These are phyloP conservation scores for Pandemis corylana DNA, from an alignment of 2,888 invertebrate genomes.

Conservation along the genomic window DNA sequence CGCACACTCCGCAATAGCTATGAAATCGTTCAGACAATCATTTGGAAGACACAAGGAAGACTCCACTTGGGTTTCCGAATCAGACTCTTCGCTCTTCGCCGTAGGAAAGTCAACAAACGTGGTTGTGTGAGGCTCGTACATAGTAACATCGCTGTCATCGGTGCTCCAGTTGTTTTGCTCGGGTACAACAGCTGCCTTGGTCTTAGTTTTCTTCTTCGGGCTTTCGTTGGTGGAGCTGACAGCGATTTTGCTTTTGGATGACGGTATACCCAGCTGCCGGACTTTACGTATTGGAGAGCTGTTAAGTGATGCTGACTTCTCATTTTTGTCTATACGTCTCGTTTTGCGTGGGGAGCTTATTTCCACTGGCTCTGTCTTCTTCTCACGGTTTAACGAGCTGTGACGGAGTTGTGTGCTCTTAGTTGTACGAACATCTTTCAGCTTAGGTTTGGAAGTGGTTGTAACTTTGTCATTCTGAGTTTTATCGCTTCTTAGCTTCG, in stretches of 20 bases:
- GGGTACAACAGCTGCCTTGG: conserved; percentile 63
- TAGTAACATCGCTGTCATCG: conserved; percentile 77
- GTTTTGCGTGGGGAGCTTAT: conserved; percentile 79
- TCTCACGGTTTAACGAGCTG: conserved; percentile 74
- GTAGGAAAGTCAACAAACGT: conserved; percentile 71
- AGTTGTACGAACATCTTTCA: conserved; percentile 69
- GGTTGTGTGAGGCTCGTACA: conserved; percentile 81
- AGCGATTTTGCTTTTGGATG: conserved; percentile 61
- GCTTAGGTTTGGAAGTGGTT: conserved; percentile 62
- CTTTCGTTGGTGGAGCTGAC: conserved; percentile 75
- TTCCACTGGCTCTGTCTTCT: conserved; percentile 69
- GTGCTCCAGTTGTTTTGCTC: conserved; percentile 61
- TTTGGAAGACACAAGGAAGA: conserved; percentile 76
- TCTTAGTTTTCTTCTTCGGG: conserved; percentile 71
- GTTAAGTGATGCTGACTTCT: conserved; percentile 76
- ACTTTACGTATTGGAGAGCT: conserved; percentile 81
- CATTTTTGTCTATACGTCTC: conserved; percentile 75
- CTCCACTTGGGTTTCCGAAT: conserved; percentile 74
- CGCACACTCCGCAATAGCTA: conserved; percentile 74
- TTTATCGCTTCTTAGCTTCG: conserved; percentile 58
- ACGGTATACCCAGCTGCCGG: conserved; percentile 71
- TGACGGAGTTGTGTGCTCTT: conserved; percentile 73
- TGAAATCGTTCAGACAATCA: conserved; percentile 78
- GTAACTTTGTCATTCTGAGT: conserved; percentile 67
- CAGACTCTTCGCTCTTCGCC: conserved; percentile 75